Percentiles rank a stretch among this genome's conserved stretches.
Evolutionary conservation across 2,888 invertebrate genomes (phyloP).

Genomic region (Cryptosula pallasiana): DNA sequence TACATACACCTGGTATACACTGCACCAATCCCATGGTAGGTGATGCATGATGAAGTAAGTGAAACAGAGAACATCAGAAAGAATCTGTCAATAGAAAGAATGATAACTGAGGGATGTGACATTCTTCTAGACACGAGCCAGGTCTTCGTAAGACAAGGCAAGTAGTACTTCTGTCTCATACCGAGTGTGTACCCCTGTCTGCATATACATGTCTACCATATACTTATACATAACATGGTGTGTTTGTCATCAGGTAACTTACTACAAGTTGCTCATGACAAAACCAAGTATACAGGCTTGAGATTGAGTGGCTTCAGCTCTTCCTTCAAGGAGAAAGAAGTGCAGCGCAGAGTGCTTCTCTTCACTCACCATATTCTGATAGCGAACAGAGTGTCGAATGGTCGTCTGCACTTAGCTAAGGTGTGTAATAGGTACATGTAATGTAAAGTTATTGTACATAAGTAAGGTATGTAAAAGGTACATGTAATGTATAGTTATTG

Average conservation of each 20-base stretch:
- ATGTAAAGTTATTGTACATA: no score
- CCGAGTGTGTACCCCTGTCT: no score
- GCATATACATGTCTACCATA: no score
- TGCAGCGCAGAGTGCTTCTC: constrained; percentile 75
- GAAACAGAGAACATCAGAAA: constrained; percentile 87
- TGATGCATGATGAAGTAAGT: constrained; percentile 81
- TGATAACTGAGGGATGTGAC: constrained; percentile 90
- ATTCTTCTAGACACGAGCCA: constrained; percentile 86
- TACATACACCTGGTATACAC: no score
- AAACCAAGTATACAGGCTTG: constrained; percentile 55
- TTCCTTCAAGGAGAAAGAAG: constrained; percentile 59
- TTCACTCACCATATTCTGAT: constrained; percentile 85
- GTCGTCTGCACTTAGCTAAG: constrained; percentile 78
- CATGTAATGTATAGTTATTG: no score
- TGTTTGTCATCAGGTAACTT: constrained; percentile 71
- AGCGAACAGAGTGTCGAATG: constrained; percentile 73
- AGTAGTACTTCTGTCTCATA: no score
- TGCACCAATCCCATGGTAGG: no score
- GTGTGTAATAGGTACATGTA: no score
- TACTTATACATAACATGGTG: no score
- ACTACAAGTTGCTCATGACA: constrained; percentile 67
- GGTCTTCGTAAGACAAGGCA: constrained; percentile 83
- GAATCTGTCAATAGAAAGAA: constrained; percentile 82
- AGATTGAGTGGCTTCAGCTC: constrained; percentile 56
- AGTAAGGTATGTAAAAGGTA: no score